Base-by-base conservation (phyloP, 2,797 vertebrate species). In the Sus cebifrons region DNA sequence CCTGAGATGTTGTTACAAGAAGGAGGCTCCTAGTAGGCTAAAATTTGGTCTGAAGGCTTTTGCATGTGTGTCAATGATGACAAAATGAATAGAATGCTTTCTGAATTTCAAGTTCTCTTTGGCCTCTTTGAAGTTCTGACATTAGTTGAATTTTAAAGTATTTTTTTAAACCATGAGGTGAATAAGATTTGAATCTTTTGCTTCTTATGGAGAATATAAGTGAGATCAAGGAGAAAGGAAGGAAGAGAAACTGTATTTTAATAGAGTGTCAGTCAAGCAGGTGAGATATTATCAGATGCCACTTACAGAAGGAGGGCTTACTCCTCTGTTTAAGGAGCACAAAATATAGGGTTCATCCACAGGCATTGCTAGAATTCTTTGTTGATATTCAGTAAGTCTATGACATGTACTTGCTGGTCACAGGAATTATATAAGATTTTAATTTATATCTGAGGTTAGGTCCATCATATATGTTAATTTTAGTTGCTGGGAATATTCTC, bases 391-490 rank as follows among this genome's bases (percentile, higher is more conserved):
- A 44, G 20, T 82, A 79, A 94, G 29, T 74, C 25, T 32, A 21
- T n/a, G n/a, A 54, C 14, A 14, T 56, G 18, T 8, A 65, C 14
- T 91, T 95, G 36, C 67, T 70, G 25, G 67, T 54, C 87, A 89
- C 52, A 95, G 21, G 1, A 90, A 89, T 95, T 75, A 95, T 73
- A 88, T 70, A 78, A 81, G 11, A 65, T 83, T 70, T 64, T 78
- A 65, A 86, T 70, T 96, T 89, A 68, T 52, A 64, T 73, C 58
- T 92, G 67, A 96, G 52, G 0, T 85, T 83, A 87, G 60, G 14
- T 60, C 58, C 56, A 74, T 87, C 65, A 71, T 23, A 44, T 49
- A n/a, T 49, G 18, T 73, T 96, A 85, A 85, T 85, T 96, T 89
- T 87, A 75, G 84, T n/a, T 90, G 12, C 77, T 54, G 18, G 17